Evolutionary conservation across 2,888 invertebrate genomes (phyloP), one percentile per base, ranked within the genome.

Genomic region (Sinelater perroti): DNA sequence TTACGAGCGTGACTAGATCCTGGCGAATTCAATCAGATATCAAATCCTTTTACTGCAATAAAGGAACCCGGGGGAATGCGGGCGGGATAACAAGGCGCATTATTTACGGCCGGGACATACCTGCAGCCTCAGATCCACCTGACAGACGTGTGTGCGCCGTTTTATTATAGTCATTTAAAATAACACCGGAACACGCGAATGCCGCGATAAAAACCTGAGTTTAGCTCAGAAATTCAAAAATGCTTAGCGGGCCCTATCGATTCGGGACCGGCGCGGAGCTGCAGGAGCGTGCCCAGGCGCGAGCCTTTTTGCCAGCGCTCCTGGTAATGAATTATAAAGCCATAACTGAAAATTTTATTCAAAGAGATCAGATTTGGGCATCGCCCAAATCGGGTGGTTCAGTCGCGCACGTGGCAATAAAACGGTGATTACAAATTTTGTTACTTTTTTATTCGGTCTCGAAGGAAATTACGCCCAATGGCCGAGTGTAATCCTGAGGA

Each of bases 21-120:
- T 62, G 59, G 65, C 60, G 68, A 69, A 73, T 74, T 73, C 74
- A 73, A 75, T 75, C 75, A 74, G 73, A 67, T 67, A 63, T 62
- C 65, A 69, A 72, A 74, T 74, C 75, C 72, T 72, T 66, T 67
- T 69, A 68, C 69, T 66, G 69, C 72, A 71, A 70, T 72, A 71
- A 70, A 70, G 67, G 68, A 67, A 65, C 69, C 60, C 69, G 53
- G 50, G 70, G 69, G 69, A 69, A 21, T 56, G 35, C 44, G 63
- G 60, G 61, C 46, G 46, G 67, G 67, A 67, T 65, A 67, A 65
- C 61, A 64, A 66, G 67, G 64, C 67, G 63, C 62, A 63, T 63
- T 68, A 63, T 69, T 69, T 70, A 69, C 67, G 70, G 68, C 54
- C 56, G 66, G 60, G 63, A 61, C 64, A 58, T 51, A 56, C 52